Base-by-base conservation (phyloP, 2,888 invertebrate genomes). In the Campopleginae sp. region DNA sequence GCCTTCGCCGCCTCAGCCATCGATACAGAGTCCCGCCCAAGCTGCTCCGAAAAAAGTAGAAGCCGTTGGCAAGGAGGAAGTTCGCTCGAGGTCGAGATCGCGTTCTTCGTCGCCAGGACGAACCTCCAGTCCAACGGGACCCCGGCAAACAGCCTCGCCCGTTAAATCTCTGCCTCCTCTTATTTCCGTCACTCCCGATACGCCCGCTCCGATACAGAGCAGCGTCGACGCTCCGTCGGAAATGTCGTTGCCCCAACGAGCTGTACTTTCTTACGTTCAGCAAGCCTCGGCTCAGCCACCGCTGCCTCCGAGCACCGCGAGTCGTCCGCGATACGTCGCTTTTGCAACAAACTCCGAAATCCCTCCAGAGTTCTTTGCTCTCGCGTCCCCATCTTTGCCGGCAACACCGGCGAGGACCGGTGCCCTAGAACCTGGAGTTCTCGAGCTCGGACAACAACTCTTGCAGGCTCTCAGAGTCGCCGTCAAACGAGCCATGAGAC, bases 401-500 rank as follows among this genome's bases (percentile, higher is more conserved):
- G 91, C 84, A 84, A 63, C 79, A 70, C 38, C 72, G 70, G 83
- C 86, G 66, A 87, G 78, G 84, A 78, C 61, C 84, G 85, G n/a
- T n/a, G n/a, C 88, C 94, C 95, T 95, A 14, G 96, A 97, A 89
- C 96, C 96, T 1, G 95, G 96, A 2, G 95, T 97, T 86, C 94
- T 95, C 0, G 96, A 97, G 90, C 95, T 97, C 38, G 96, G 96
- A 14, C 95, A 95, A 0, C 97, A 97, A 90, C 95, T 97, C 87
- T 91, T 96, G 7, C 94, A 96, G 42, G 97, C 97, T 7, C 96
- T 97, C 89, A 96, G 96, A 70, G 94, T 95, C 72, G 96, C 96
- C 27, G 94, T 96, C 82, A 95, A 95, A 74, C 95, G 96, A 90
- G 95, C 96, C 58, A 94, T 97, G 86, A 95, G 96, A 92, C 96